These are phyloP conservation scores for Marasmarcha lunaedactyla DNA, from an alignment of 2,888 invertebrate genomes.

Conservation along the genomic window DNA sequence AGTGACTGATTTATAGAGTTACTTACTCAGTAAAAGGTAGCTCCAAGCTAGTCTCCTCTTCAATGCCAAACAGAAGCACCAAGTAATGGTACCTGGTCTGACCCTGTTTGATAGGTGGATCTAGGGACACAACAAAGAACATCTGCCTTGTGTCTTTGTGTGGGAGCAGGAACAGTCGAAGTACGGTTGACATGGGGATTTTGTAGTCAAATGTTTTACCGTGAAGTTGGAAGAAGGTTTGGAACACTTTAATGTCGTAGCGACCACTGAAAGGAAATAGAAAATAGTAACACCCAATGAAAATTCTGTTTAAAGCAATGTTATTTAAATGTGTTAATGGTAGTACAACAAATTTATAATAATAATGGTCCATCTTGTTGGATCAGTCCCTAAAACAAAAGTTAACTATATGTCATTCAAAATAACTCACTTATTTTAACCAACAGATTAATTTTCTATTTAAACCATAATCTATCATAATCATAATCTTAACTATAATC, in stretches of 20 bases:
- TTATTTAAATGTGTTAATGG: too few species aligned
- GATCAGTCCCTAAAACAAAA: too few species aligned
- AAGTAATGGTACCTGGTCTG: conserved; percentile 98
- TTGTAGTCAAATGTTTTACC: conserved; percentile 99
- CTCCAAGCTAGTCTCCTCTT: conserved; percentile 93
- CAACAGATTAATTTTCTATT: too few species aligned
- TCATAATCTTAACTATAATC: too few species aligned
- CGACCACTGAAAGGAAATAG: conserved; percentile 80
- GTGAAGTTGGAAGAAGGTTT: conserved; percentile 74
- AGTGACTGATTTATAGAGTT: too few species aligned
- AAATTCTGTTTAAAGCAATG: too few species aligned
- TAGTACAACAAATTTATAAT: too few species aligned
- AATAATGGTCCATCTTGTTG: too few species aligned
- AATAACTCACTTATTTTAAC: too few species aligned
- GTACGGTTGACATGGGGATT: conserved; percentile 96
- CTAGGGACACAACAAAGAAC: conserved; percentile 97
- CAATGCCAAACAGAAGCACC: conserved; percentile 93
- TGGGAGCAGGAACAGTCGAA: conserved; percentile 93
- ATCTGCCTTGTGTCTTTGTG: conserved; percentile 98
- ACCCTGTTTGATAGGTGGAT: conserved; percentile 99
- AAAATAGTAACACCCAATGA: conserved; percentile 11
- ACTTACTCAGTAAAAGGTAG: conserved; percentile 91
- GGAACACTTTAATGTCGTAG: conserved; percentile 95
- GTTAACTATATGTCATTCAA: too few species aligned
- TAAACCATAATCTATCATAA: too few species aligned